phyloP scores from a whole-genome alignment of 2,797 vertebrate genomes.

The Epinephelus awoara region DNA sequence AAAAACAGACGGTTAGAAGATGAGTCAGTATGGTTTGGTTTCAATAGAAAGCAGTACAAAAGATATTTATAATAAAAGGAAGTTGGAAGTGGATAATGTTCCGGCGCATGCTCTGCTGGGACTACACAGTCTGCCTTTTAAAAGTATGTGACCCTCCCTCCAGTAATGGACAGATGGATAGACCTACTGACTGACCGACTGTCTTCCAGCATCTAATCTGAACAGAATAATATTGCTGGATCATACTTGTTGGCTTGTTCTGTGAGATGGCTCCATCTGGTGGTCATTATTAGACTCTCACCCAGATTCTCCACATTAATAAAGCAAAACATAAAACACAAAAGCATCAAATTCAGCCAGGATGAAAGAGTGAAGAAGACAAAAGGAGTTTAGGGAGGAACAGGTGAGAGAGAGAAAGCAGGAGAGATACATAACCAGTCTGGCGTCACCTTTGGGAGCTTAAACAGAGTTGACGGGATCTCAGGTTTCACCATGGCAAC shows the following conservation, averaged over 20 bases:
- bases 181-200: not conserved
- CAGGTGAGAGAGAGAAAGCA: not conserved
- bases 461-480: slow-evolving; percentile 23
- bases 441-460: slow-evolving; percentile 16
- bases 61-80: slow-evolving; percentile 17
- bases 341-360: not conserved
- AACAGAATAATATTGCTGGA: slow-evolving; percentile 15
- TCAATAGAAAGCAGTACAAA: not conserved
- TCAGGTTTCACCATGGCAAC: slow-evolving; percentile 43
- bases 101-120: accelerated
- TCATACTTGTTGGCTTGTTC: slow-evolving; percentile 6
- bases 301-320: not conserved
- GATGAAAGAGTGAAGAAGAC: not conserved
- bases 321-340: not conserved
- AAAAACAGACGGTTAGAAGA: not conserved
- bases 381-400: not conserved
- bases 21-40: slow-evolving; percentile 2
- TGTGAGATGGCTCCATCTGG: slow-evolving; percentile 64
- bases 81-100: not conserved
- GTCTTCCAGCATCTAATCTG: not conserved
- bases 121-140: not conserved
- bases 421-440: not conserved
- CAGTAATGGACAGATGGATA: not conserved
- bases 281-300: slow-evolving; percentile 37
- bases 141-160: not conserved